Evolutionary conservation across 2,113 vertebrate species (phyloP).

Genomic region (Petrocephalus zakoni): DNA sequence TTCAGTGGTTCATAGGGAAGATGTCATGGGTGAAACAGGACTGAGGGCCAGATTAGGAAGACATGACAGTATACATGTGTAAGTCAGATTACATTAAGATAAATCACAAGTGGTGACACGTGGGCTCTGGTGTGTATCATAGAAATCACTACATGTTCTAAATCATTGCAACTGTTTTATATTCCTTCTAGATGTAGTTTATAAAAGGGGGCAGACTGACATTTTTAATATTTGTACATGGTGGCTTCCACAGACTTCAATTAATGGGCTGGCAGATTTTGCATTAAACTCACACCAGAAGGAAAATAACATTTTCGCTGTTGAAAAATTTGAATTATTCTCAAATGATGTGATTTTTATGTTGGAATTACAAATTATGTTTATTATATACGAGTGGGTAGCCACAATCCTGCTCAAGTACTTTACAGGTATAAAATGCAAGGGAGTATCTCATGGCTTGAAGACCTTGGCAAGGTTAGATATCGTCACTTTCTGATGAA

Average conservation of each 20-base stretch:
- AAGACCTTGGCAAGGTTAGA: not conserved
- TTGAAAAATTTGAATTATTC: not conserved
- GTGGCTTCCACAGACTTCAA: not conserved
- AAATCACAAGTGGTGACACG: not conserved
- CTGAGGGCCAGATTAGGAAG: not conserved
- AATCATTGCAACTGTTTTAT: not conserved
- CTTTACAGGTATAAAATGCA: not conserved
- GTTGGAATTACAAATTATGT: not conserved
- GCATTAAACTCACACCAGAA: not conserved
- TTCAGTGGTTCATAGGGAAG: not conserved
- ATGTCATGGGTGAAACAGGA: not conserved
- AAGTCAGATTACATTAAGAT: slow-evolving; percentile 1
- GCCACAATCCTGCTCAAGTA: not conserved
- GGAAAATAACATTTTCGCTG: slow-evolving; percentile 1
- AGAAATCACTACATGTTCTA: not conserved
- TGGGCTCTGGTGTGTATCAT: not conserved
- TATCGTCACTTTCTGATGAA: not conserved
- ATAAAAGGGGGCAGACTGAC: not conserved
- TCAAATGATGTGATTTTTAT: not conserved
- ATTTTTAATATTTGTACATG: not conserved
- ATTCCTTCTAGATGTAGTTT: not conserved
- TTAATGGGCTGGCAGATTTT: not conserved
- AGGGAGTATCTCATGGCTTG: not conserved
- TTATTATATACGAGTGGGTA: not conserved
- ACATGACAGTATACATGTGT: not conserved